These are phyloP conservation scores for Leucozona laternaria DNA, from an alignment of 2,888 invertebrate species.

Conservation along the genomic window DNA sequence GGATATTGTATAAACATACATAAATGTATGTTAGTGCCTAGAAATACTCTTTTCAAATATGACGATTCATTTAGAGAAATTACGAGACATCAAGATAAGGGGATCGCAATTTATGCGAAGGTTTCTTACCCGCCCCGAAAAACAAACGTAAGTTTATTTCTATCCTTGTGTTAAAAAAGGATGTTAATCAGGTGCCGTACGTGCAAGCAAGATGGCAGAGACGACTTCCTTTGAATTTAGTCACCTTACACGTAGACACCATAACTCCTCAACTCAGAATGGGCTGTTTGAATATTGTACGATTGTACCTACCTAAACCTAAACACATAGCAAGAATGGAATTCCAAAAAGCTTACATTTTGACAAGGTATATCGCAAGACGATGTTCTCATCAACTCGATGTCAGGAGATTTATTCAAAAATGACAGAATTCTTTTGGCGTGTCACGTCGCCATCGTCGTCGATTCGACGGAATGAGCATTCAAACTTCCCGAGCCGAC, in stretches of 20 bases:
- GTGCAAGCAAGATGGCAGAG: slow-evolving; percentile 58
- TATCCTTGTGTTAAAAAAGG: slow-evolving; percentile 57
- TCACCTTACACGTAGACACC: slow-evolving; percentile 57
- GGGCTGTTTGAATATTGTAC: slow-evolving; percentile 22
- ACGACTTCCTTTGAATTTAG: slow-evolving; percentile 3
- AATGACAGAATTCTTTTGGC: slow-evolving; percentile 61
- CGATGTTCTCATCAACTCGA: slow-evolving; percentile 70
- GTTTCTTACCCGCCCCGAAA: slow-evolving; percentile 21
- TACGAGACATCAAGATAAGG: slow-evolving; percentile 71
- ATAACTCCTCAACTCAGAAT: slow-evolving; percentile 47
- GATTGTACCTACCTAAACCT: not conserved
- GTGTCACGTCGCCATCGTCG: slow-evolving; percentile 11
- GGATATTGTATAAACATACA: not conserved
- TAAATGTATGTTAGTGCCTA: too few relatives aligned
- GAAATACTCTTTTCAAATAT: slow-evolving; percentile 62
- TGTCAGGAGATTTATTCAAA: slow-evolving; percentile 72
- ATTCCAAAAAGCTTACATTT: slow-evolving; percentile 73
- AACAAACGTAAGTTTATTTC: slow-evolving; percentile 16
- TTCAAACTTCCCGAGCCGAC: slow-evolving; percentile 27
- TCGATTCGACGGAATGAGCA: slow-evolving; percentile 52
- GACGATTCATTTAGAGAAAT: slow-evolving; percentile 75
- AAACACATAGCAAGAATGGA: slow-evolving; percentile 38
- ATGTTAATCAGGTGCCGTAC: slow-evolving; percentile 66
- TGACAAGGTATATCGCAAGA: slow-evolving; percentile 72
- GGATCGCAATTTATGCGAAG: slow-evolving; percentile 70